Evolutionary conservation across 2,888 invertebrate genomes (phyloP).

Genomic region (Tridacna gigas): DNA sequence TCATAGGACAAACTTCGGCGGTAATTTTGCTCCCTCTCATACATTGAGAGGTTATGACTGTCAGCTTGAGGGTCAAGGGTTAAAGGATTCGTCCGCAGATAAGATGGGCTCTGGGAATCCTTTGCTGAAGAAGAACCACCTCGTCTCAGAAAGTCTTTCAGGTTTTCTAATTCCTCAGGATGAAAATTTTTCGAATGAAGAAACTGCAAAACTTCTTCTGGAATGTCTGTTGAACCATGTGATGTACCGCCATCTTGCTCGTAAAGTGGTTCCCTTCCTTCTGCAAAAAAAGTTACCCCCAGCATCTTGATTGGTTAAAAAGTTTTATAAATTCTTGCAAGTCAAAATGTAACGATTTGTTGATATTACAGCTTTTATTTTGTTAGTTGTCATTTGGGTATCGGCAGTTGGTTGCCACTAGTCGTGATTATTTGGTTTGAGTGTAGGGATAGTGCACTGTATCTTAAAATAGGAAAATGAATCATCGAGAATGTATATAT

Average conservation of each 20-base stretch:
- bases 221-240: slow-evolving; percentile 38
- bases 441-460: too few relatives aligned
- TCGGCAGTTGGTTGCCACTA: too few relatives aligned
- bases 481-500: too few relatives aligned
- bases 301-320: too few relatives aligned
- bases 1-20: background rate
- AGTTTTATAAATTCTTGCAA: too few relatives aligned
- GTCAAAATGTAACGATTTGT: too few relatives aligned
- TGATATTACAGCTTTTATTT: too few relatives aligned
- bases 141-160: slow-evolving; percentile 41
- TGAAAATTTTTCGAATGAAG: slow-evolving; percentile 60
- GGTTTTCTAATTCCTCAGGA: slow-evolving; percentile 59
- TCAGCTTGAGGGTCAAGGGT: background rate
- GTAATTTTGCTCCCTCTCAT: background rate
- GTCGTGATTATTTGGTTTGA: too few relatives aligned
- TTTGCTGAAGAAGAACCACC: background rate
- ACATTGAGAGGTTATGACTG: background rate
- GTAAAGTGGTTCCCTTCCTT: background rate
- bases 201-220: slow-evolving; percentile 55
- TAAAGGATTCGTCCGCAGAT: background rate
- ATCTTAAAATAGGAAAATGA: too few relatives aligned
- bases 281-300: too few relatives aligned
- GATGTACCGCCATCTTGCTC: background rate
- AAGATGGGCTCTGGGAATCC: background rate
- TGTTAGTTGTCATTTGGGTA: too few relatives aligned